A percentile compares a stretch with the other conserved stretches of the same genome.
Evolutionary conservation across 2,888 invertebrate genomes (phyloP).

Genomic region (Xanthostigma xanthostigma): DNA sequence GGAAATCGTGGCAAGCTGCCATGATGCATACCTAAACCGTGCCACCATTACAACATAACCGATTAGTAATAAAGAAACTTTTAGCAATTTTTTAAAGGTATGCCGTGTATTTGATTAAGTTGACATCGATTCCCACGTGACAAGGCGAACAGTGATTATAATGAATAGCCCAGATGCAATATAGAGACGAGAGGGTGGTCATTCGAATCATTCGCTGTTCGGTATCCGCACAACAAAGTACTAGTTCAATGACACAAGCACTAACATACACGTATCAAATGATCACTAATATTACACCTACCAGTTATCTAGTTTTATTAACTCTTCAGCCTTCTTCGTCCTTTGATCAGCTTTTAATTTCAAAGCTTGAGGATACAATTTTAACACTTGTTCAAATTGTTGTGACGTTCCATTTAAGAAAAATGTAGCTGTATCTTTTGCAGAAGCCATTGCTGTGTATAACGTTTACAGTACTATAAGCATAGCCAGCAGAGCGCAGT

Average conservation of each 20-base stretch:
- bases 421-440: slow-evolving; percentile 85
- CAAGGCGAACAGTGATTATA: slow-evolving; percentile 43
- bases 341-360: slow-evolving; percentile 81
- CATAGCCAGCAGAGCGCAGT: no score
- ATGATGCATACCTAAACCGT: slow-evolving; percentile 5
- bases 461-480: slow-evolving; percentile 25
- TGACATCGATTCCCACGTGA: slow-evolving; percentile 60
- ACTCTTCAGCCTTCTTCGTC: slow-evolving; percentile 85
- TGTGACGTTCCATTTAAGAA: slow-evolving; percentile 78
- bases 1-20: slow-evolving; percentile 12
- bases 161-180: slow-evolving; percentile 39
- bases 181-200: slow-evolving; percentile 49
- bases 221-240: slow-evolving; percentile 17
- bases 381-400: slow-evolving; percentile 77
- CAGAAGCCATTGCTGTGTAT: slow-evolving; percentile 56
- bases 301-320: slow-evolving; percentile 91
- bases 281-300: slow-evolving; percentile 34
- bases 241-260: slow-evolving; percentile 23
- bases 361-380: slow-evolving; percentile 82
- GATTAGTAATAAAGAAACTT: slow-evolving; percentile 4
- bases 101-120: slow-evolving; percentile 37
- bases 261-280: neutral
- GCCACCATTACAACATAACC: slow-evolving; percentile 8
- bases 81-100: slow-evolving; percentile 16
- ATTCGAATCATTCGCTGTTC: slow-evolving; percentile 33